A percentile compares a stretch with the other conserved stretches of the same genome.
Conservation (phyloP, 2,113 vertebrate genomes). For the Xiphophorus hellerii region DNA sequence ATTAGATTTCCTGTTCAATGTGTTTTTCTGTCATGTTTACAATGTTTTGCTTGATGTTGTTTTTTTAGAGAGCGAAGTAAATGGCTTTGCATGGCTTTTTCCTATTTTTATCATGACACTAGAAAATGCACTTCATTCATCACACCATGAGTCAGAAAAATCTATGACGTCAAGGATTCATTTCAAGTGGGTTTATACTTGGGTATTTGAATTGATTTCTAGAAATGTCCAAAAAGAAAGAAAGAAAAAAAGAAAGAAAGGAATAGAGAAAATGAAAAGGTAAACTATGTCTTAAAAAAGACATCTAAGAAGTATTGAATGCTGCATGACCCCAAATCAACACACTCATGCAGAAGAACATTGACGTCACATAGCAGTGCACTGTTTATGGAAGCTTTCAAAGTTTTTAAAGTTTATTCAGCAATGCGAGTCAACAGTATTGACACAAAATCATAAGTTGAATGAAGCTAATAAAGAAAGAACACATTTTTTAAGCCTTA, state of each 20-base stretch:
- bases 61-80: background rate
- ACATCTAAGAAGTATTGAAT: background rate
- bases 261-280: background rate
- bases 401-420: too few relatives aligned
- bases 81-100: background rate
- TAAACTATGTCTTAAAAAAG: background rate
- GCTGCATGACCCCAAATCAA: too few relatives aligned
- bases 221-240: background rate
- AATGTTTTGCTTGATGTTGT: background rate
- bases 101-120: background rate
- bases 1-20: background rate
- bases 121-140: slow-evolving; percentile 5
- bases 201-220: background rate
- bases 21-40: background rate
- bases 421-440: too few relatives aligned
- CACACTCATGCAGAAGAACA: too few relatives aligned
- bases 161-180: background rate
- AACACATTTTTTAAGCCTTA: too few relatives aligned
- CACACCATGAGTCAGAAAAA: background rate
- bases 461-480: too few relatives aligned
- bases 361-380: too few relatives aligned
- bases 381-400: too few relatives aligned
- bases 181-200: background rate
- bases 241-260: too few relatives aligned
- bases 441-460: too few relatives aligned